Conservation (phyloP, 1,140 invertebrate species). For the Bathynomus jamesi region DNA sequence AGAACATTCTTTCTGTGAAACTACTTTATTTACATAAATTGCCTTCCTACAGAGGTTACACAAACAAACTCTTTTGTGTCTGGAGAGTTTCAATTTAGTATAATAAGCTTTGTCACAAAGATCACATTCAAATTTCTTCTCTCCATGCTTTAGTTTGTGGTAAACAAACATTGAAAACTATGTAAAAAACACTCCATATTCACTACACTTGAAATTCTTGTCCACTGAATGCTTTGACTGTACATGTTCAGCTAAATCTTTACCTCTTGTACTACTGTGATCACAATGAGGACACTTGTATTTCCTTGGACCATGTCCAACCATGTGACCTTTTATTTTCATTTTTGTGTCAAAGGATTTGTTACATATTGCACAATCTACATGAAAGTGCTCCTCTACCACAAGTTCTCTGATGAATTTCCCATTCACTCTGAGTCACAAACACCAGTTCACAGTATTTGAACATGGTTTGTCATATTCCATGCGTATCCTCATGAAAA, state of each 20-base stretch:
- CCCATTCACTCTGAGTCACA: not conserved
- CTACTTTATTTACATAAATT: not conserved
- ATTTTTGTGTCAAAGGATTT: not conserved
- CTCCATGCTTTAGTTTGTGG: not conserved
- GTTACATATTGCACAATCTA: not conserved
- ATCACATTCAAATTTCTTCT: not conserved
- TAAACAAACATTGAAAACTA: not conserved
- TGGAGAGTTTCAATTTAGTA: not conserved
- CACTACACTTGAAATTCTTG: not conserved
- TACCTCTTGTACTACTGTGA: not conserved
- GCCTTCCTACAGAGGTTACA: not conserved
- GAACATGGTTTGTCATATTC: not conserved
- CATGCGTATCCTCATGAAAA: not conserved
- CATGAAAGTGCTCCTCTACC: not conserved
- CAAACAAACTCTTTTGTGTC: not conserved
- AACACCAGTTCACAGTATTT: not conserved
- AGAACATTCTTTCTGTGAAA: not conserved
- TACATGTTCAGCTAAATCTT: not conserved
- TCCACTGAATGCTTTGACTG: not conserved
- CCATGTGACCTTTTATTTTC: not conserved
- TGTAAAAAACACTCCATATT: not conserved
- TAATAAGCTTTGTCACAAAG: not conserved
- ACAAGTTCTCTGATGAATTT: not conserved
- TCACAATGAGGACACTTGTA: not conserved
- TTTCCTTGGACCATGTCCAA: not conserved